Base-by-base conservation (phyloP, 1,140 invertebrate species). In the Eupeodes corollae region DNA sequence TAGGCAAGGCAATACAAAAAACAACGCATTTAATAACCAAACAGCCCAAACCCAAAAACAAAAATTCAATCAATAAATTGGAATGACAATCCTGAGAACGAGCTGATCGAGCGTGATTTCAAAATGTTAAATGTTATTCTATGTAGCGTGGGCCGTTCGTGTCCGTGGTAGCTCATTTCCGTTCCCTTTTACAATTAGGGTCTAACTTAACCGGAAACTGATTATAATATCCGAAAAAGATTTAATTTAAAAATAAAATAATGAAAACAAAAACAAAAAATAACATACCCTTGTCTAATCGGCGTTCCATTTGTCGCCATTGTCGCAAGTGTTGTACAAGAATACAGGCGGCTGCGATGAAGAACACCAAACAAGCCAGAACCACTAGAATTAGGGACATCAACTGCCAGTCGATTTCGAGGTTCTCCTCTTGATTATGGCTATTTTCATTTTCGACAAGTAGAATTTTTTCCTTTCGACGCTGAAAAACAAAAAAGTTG, bases 341-440 rank as follows among this genome's bases (percentile, higher is more conserved):
- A 50, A 79, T 80, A 51, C 76, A 72, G 48, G 76, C 76, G 49
- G 77, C 76, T 32, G 78, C 75, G 34, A 77, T 61, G 59, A 82
- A 81, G 69, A 82, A 82, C 47, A 80, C 55, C 21, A 81, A 70
- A 60, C 78, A 80, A 34, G 78, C 73, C 49, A 75, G 73, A 6
- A 79, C 75, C 14, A 77, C 79, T 16, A 77, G 63, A 5, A 75
- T 72, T 49, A 81, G 56, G 2, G 75, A 75, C 5, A 75, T 70
- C 1, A 76, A 76, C 52, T 80, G 78, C 79, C 79, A 81, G 56
- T 80, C 63, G 35, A 63, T 47, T 1, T 54, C 54, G 51, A 61
- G 42, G 13, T 53, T 52, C 49, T 62, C 62, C 49, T 65, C 58
- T 16, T 65, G 61, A 26, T 26, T 26, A 26, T 26, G 21, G 21